A percentile compares a stretch with the other conserved stretches of the same genome.
Evolutionary conservation across 2,888 invertebrate genomes (phyloP).

Genomic region (Euplexia lucipara): DNA sequence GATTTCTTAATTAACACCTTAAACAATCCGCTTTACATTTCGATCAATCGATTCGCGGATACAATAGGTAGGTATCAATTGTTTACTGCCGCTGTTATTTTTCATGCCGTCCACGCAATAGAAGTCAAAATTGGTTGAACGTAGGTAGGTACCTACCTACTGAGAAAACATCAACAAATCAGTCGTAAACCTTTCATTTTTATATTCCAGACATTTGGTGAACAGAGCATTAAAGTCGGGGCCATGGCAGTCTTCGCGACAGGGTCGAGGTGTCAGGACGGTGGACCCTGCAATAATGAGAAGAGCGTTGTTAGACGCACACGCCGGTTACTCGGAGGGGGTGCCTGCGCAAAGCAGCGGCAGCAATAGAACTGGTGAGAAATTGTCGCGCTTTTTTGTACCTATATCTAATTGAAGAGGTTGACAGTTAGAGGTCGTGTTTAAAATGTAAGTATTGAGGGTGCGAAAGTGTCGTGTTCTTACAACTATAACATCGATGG

Average conservation of each 20-base stretch:
- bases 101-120: no score
- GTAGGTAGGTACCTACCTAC: no score
- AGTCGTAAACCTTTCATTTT: background rate
- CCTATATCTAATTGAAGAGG: background rate
- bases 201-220: conserved; percentile 93
- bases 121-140: no score
- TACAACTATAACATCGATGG: conserved; percentile 11
- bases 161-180: background rate
- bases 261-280: conserved; percentile 92
- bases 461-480: conserved; percentile 24
- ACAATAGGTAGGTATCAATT: no score
- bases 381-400: background rate
- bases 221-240: conserved; percentile 93
- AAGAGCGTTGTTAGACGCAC: conserved; percentile 91
- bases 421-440: background rate
- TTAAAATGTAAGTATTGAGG: conserved; percentile 27
- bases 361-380: conserved; percentile 77
- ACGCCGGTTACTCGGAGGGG: conserved; percentile 79
- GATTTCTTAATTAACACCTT: no score
- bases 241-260: conserved; percentile 93
- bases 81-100: no score
- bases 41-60: no score
- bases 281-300: conserved; percentile 95
- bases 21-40: no score
- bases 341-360: conserved; percentile 58